phyloP scores from a whole-genome alignment of 2,113 vertebrate species.

The Tretioscincus oriximinensis region DNA sequence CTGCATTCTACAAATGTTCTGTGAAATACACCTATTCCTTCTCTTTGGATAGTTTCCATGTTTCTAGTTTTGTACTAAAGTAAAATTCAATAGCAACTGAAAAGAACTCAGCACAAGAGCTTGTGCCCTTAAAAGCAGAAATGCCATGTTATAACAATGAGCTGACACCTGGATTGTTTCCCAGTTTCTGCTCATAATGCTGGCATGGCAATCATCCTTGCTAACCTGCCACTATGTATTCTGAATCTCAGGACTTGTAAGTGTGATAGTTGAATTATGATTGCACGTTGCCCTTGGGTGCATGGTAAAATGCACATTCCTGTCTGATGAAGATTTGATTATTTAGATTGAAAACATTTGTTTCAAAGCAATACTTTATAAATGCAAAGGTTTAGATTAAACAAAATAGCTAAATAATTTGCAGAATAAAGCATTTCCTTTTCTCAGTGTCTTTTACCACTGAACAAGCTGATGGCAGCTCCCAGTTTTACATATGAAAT shows the following conservation, averaged over 20 bases:
- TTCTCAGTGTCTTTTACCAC: conserved; percentile 28
- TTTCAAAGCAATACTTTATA: neutral
- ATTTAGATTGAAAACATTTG: neutral
- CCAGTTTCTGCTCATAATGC: no score
- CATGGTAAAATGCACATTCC: neutral
- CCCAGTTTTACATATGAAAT: conserved; percentile 49
- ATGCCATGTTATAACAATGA: neutral
- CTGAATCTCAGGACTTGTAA: neutral
- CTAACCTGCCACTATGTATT: neutral
- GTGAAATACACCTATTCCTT: neutral
- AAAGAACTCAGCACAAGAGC: neutral
- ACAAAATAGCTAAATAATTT: conserved; percentile 9
- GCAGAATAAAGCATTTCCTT: conserved; percentile 5
- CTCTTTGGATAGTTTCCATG: neutral
- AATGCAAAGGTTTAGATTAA: neutral
- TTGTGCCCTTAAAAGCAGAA: neutral
- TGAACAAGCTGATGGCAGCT: conserved; percentile 9
- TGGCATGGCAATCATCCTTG: neutral
- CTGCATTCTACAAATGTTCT: neutral
- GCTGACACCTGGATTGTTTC: neutral
- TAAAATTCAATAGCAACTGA: neutral
- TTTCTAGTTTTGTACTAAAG: neutral
- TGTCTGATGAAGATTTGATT: neutral
- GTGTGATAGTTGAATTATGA: neutral
- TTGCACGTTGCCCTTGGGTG: neutral